A percentile compares a stretch with the other conserved stretches of the same genome.
These are phyloP conservation scores for Diorhabda sublineata DNA, from an alignment of 1,140 invertebrate genomes.

Conservation along the genomic window DNA sequence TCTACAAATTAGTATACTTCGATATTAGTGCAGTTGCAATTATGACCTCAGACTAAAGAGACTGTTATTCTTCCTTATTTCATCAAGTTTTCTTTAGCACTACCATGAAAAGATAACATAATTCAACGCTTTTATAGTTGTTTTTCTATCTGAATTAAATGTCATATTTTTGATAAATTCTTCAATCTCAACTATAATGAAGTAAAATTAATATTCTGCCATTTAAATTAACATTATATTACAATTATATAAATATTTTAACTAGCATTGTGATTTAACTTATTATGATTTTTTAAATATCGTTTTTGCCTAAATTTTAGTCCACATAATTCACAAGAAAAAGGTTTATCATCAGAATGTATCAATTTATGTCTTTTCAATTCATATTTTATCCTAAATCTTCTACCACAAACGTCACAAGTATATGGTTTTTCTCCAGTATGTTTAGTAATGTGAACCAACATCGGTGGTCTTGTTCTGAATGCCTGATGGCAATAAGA, in stretches of 20 bases:
- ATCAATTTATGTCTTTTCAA: slow-evolving; percentile 53
- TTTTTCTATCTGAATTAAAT: no score
- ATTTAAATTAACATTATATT: no score
- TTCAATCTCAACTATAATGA: no score
- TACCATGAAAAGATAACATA: no score
- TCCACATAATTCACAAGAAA: slow-evolving; percentile 47
- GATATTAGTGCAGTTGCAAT: no score
- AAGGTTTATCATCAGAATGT: slow-evolving; percentile 53
- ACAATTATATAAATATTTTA: background rate
- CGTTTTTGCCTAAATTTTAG: slow-evolving; percentile 50
- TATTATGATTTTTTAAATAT: slow-evolving; percentile 51
- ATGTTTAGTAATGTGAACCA: slow-evolving; percentile 59
- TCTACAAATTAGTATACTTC: no score
- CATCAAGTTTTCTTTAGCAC: no score
- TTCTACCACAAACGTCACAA: slow-evolving; percentile 56
- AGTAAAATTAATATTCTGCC: no score
- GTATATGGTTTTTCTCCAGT: slow-evolving; percentile 62
- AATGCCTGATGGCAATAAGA: slow-evolving; percentile 60
- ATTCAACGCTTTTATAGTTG: no score
- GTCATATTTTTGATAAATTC: no score
- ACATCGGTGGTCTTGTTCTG: slow-evolving; percentile 54
- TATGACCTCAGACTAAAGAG: no score
- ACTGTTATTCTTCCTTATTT: no score
- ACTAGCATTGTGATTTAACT: slow-evolving; percentile 42
- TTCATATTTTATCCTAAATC: slow-evolving; percentile 51